Percentiles rank a stretch among this genome's conserved stretches.
Conservation (phyloP, 2,113 vertebrate genomes). For the Grantiella picta region DNA sequence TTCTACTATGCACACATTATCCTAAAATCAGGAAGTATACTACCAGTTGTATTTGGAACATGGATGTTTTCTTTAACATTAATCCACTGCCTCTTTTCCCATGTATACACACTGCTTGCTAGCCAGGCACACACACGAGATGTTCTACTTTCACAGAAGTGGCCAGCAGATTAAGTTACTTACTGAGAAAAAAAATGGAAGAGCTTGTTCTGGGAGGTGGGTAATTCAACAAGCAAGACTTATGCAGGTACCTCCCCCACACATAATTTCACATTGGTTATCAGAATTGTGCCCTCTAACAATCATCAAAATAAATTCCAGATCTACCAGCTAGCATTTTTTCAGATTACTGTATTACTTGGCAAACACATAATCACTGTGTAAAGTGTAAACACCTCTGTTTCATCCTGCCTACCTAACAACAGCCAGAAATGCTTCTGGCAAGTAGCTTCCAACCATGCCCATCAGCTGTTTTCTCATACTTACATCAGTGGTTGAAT, state of each 20-base stretch:
- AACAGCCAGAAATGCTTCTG: neutral
- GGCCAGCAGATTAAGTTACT: neutral
- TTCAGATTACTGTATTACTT: neutral
- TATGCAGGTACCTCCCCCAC: accelerated
- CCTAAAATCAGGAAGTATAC: neutral
- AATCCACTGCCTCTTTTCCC: neutral
- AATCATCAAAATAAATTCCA: neutral
- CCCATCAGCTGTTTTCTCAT: neutral
- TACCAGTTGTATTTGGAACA: neutral
- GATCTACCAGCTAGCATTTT: neutral
- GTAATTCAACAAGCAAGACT: accelerated
- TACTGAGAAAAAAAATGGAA: neutral
- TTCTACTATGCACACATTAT: accelerated
- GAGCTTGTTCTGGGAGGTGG: neutral
- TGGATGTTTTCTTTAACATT: neutral
- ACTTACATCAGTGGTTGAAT: neutral
- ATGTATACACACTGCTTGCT: neutral
- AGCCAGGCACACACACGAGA: neutral
- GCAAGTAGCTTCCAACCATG: neutral
- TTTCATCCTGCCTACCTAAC: neutral
- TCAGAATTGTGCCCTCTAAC: neutral
- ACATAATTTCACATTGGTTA: accelerated
- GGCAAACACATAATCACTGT: neutral
- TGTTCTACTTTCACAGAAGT: neutral
- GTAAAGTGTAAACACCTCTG: neutral